phyloP scores from a whole-genome alignment of 2,888 invertebrate species.

The Agrilus biguttatus region DNA sequence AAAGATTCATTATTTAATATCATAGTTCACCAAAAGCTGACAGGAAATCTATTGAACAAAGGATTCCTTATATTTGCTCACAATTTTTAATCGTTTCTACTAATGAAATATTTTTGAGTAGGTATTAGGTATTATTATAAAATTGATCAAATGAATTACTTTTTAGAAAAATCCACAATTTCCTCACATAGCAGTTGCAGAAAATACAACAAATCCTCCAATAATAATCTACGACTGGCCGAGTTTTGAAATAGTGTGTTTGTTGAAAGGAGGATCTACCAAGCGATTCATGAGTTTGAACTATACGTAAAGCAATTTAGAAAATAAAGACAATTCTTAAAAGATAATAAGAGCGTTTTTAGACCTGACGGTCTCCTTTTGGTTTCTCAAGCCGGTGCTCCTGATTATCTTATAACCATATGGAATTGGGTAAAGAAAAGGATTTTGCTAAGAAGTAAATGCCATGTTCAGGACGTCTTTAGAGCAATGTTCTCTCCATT shows the following conservation, averaged over 20 bases:
- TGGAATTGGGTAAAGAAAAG: conserved; percentile 74
- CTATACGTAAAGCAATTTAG: conserved; percentile 41
- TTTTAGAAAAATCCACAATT: conserved; percentile 44
- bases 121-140: background rate
- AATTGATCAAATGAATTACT: background rate
- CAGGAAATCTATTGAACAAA: background rate
- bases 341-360: conserved; percentile 13
- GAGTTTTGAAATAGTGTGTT: conserved; percentile 53
- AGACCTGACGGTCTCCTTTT: conserved; percentile 69
- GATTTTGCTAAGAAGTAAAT: conserved; percentile 65
- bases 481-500: conserved; percentile 69
- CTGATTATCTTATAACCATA: conserved; percentile 76
- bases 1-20: background rate
- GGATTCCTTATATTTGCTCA: background rate
- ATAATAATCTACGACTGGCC: conserved; percentile 80
- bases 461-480: conserved; percentile 69
- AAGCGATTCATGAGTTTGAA: conserved; percentile 56
- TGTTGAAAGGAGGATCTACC: conserved; percentile 64
- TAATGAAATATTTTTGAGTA: too few relatives aligned
- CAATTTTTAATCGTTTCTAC: background rate
- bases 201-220: conserved; percentile 52
- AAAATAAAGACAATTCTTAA: background rate
- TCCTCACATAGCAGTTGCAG: conserved; percentile 69
- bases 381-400: conserved; percentile 71
- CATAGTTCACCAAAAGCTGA: background rate